Base-by-base conservation (phyloP, 2,888 invertebrate genomes). In the Acleris sparsana region DNA sequence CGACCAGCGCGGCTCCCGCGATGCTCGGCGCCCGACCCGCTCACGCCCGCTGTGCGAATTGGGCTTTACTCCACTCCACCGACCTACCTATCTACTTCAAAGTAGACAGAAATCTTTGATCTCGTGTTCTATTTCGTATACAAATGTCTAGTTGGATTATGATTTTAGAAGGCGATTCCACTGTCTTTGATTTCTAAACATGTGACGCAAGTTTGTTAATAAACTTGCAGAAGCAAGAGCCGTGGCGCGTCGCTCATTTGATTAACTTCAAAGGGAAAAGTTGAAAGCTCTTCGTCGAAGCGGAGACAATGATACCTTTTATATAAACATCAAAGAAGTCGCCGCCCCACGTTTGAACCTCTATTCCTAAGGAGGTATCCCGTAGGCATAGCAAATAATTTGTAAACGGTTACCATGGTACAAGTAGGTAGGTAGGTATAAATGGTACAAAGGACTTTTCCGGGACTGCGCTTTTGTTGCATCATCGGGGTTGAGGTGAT, bases 251-350 rank as follows among this genome's bases (percentile, higher is more conserved):
- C 61, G 61, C 43, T 62, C 66, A 66, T 66, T 66, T 66, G 66
- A 62, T 66, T 66, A 66, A 66, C 66, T 48, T 66, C 66, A 66
- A 66, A 62, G 66, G 57, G 62, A 48, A 56, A 61, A 62, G 51
- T 66, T 66, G 62, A 66, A 66, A 66, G 66, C 66, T 66, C 66
- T 65, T 65, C 65, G 61, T 13, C 65, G 61, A 65, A 66, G 62
- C 57, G 57, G 56, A 57, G 65, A 66, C 66, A 62, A 66, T 66
- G 61, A 66, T 66, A 66, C 61, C 66, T 66, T 66, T 66, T 66
- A 66, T 60, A 55, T 52, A 52, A 62, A 66, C 61, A 55, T 66
- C 62, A 66, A 66, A 66, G 61, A 66, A 57, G 55, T 62, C 46
- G 52, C 57, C 48, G 66, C 61, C 52, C 46, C 52, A 56, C 61